These are phyloP conservation scores for Aphis craccivora DNA, from an alignment of 1,140 invertebrate genomes.

Conservation along the genomic window DNA sequence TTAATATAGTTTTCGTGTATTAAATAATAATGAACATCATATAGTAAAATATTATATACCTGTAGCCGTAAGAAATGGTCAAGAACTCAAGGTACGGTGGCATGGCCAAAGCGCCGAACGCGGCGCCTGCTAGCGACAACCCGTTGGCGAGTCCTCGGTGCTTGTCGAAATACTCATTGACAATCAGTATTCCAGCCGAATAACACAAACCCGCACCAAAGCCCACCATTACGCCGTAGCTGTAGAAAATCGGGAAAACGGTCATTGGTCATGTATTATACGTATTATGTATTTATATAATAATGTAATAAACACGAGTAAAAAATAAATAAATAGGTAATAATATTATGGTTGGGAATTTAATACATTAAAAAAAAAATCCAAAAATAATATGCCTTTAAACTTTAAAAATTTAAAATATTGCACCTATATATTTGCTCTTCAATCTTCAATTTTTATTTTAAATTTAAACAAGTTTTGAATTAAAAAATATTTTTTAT, in stretches of 20 bases:
- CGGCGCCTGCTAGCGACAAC: constrained; percentile 77
- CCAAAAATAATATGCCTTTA: no score
- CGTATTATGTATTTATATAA: no score
- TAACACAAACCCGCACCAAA: constrained; percentile 41
- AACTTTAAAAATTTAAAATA: no score
- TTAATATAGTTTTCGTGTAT: background rate
- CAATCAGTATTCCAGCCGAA: constrained; percentile 48
- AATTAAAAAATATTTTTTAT: no score
- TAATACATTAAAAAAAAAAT: no score
- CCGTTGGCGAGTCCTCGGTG: constrained; percentile 79
- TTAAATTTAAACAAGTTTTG: no score
- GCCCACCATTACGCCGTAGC: constrained; percentile 34
- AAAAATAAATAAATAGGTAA: no score
- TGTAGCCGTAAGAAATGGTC: constrained; percentile 27
- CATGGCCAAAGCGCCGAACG: constrained; percentile 77
- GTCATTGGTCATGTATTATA: background rate
- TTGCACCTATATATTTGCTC: no score
- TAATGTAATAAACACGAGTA: no score
- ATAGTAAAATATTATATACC: background rate
- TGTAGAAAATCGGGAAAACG: background rate
- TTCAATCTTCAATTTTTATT: no score
- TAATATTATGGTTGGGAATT: no score
- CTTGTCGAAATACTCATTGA: constrained; percentile 72
- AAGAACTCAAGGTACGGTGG: constrained; percentile 64
- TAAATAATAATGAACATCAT: background rate